Conservation (phyloP, 2,113 vertebrate species). For the Notiomystis cincta region DNA sequence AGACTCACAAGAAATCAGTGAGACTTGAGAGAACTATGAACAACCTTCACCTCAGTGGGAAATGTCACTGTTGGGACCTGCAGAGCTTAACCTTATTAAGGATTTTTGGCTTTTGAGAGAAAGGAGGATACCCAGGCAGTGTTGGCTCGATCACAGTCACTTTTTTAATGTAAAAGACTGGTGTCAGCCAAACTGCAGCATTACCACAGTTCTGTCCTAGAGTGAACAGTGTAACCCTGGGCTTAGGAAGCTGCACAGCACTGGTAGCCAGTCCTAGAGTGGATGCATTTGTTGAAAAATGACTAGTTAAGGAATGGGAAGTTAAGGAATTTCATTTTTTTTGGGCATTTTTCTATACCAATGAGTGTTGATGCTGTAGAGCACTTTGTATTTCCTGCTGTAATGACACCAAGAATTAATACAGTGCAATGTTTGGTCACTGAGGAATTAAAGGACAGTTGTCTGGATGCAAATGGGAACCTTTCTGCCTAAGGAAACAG, state of each 20-base stretch:
- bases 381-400: background rate
- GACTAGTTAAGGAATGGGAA: background rate
- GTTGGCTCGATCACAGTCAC: background rate
- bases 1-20: conserved; percentile 22
- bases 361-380: background rate
- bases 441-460: background rate
- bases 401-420: background rate
- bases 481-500: background rate
- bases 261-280: background rate
- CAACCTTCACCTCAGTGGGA: background rate
- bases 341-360: background rate
- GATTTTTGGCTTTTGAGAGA: background rate
- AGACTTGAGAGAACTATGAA: background rate
- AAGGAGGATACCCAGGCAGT: background rate
- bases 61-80: background rate
- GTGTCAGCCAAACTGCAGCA: background rate
- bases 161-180: background rate
- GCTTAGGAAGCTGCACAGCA: background rate
- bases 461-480: background rate
- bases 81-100: background rate
- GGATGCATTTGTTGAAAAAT: background rate
- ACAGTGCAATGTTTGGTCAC: background rate
- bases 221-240: background rate
- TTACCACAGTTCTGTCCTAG: background rate
- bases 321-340: background rate